Base-by-base conservation (phyloP, 2,888 invertebrate species). In the Mimumesa dahlbomi region DNA sequence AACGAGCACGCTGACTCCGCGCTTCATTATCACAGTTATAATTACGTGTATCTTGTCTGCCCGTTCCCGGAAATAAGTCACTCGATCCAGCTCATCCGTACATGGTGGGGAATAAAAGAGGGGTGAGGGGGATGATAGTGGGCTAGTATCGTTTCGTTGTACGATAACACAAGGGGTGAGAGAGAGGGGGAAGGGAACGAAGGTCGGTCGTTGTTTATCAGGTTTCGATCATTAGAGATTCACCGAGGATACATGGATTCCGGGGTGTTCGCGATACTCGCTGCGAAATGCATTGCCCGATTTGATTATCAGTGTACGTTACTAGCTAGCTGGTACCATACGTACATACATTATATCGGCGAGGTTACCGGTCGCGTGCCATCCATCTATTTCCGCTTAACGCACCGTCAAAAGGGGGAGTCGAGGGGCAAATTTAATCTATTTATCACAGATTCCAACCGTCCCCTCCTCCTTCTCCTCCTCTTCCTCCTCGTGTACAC, bases 381-480 rank as follows among this genome's bases (percentile, higher is more conserved):
- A 81, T 85, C 84, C 82, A 84, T 86, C 85, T 82, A 84, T 87
- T 86, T 82, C 84, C 80, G 82, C 65, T 69, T 66, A 73, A 79
- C 79, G 77, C 79, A 79, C 77, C 66, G 72, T 77, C 79, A 70
- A 77, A 79, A 64, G 85, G 77, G 82, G 73, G 64, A 80, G 79
- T 79, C 73, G 64, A 70, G 69, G 73, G 81, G 82, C 77, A 75
- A 86, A 84, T 84, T 84, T 85, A 84, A 82, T 84, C 84, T 82
- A 84, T 84, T 87, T 85, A 86, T 82, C 81, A 79, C 81, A 59
- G 53, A 64, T 72, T 69, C 68, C 73, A 57, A 67, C 62, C 61
- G 70, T 22, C 40, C 61, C 36, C 48, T 49, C 49, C 50, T 42
- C 53, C 42, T 19, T 43, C 21, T 21, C 42, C 22, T 48, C 18